Base-by-base conservation (phyloP, 2,888 invertebrate species). In the Clanis bilineata region DNA sequence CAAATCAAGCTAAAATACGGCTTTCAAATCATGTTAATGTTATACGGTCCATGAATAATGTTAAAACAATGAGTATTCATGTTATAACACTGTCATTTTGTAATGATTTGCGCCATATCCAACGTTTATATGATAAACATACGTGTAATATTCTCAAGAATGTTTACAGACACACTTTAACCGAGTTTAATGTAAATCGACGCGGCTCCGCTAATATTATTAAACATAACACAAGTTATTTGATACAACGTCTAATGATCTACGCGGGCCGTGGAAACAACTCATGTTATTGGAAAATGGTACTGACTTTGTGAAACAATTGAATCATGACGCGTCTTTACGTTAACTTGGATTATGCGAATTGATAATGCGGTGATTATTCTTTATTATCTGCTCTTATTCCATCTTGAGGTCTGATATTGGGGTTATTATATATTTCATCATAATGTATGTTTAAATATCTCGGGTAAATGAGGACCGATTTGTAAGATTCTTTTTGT, bases 221-320 rank as follows among this genome's bases (percentile, higher is more conserved):
- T 85, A 87, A 86, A 88, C 86, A 85, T 71, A 68, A 73, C 63
- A 75, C 60, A 67, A 73, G 77, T 80, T 85, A 86, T 84, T 85
- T 83, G 82, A 84, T 81, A 83, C 83, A 82, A 82, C 79, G 80
- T 79, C 86, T 83, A 85, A 85, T 81, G 74, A 77, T 74, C 69
- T 64, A 70, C 75, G 79, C 72, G 71, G 74, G 74, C 66, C 68
- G 70, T 69, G 69, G 68, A 66, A 69, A 73, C 66, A 65, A 38
- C 44, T 22, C 54, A 7, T 32, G 54, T 54, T 51, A 59, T 59
- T 59, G 55, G 28, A 47, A 23, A 54, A 59, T 21, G 10, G 57
- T 51, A 45, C 32, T 36, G 36, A 32, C 51, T 47, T 59, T 61
- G 38, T 58, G 15, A 58, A 58, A 58, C 58, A 51, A 58, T 51